Percentiles rank a stretch among this genome's conserved stretches.
phyloP scores from a whole-genome alignment of 2,888 invertebrate genomes.

The Drosophila merina region DNA sequence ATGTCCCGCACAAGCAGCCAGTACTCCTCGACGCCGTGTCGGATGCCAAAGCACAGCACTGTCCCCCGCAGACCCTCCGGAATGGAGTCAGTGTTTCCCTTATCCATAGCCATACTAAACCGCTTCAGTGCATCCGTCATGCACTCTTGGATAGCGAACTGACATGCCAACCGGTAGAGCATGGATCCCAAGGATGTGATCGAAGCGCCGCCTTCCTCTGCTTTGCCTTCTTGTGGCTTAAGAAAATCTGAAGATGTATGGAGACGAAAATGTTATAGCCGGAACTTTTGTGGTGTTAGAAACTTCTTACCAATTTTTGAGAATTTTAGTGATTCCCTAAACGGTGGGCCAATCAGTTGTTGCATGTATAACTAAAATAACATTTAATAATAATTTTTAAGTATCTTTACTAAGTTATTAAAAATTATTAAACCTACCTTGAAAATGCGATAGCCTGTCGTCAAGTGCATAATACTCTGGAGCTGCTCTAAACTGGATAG shows the following conservation, averaged over 20 bases:
- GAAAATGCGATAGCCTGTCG: conserved; percentile 20
- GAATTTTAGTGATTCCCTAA: neutral
- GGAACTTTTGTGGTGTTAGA: no score
- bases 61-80: conserved; percentile 8
- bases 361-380: conserved; percentile 16
- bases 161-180: conserved; percentile 24
- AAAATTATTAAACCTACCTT: neutral
- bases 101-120: neutral
- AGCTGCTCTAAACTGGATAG: conserved; percentile 3
- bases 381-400: neutral
- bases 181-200: neutral
- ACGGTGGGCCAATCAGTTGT: conserved; percentile 6
- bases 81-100: neutral
- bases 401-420: neutral
- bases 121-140: conserved; percentile 11
- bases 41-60: conserved; percentile 22
- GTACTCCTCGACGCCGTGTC: conserved; percentile 13
- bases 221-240: no score
- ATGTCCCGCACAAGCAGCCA: conserved; percentile 16
- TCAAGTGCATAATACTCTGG: conserved; percentile 8
- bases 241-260: no score
- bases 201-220: neutral
- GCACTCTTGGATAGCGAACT: conserved; percentile 19
- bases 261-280: no score
- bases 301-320: no score